phyloP scores from a whole-genome alignment of 2,888 invertebrate species.

The Drosophila hawaiiensis region DNA sequence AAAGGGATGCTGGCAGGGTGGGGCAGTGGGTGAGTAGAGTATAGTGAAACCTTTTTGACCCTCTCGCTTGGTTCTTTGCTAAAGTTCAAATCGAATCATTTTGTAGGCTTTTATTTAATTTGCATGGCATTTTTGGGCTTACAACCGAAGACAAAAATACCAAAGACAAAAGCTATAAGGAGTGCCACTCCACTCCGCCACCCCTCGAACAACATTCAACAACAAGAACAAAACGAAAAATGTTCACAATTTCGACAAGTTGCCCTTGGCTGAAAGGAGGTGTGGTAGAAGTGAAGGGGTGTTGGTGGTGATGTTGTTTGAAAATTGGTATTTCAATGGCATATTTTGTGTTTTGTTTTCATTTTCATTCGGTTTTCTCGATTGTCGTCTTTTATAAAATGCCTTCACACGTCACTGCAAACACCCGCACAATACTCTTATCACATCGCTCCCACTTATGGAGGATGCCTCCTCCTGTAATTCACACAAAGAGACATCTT shows the following conservation, averaged over 20 bases:
- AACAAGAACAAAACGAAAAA: constrained; percentile 13
- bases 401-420: constrained; percentile 4
- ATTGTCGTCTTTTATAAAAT: constrained; percentile 2
- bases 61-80: constrained; percentile 9
- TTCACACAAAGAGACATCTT: background rate
- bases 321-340: constrained; percentile 35
- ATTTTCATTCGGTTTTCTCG: background rate
- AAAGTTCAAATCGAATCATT: constrained; percentile 68
- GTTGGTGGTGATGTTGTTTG: background rate
- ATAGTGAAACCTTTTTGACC: constrained; percentile 9
- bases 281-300: background rate
- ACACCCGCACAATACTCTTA: constrained; percentile 1
- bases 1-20: background rate
- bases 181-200: background rate
- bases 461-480: constrained; percentile 1
- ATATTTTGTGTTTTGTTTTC: constrained; percentile 38
- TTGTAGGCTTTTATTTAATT: constrained; percentile 74
- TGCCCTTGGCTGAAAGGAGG: constrained; percentile 1
- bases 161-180: constrained; percentile 43
- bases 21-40: background rate
- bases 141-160: constrained; percentile 33
- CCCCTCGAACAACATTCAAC: background rate
- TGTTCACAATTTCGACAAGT: constrained; percentile 41
- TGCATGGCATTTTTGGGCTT: constrained; percentile 62
- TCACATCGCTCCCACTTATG: constrained; percentile 13